Evolutionary conservation across 2,797 vertebrate genomes (phyloP).

Genomic region (Acrossocheilus fasciatus): DNA sequence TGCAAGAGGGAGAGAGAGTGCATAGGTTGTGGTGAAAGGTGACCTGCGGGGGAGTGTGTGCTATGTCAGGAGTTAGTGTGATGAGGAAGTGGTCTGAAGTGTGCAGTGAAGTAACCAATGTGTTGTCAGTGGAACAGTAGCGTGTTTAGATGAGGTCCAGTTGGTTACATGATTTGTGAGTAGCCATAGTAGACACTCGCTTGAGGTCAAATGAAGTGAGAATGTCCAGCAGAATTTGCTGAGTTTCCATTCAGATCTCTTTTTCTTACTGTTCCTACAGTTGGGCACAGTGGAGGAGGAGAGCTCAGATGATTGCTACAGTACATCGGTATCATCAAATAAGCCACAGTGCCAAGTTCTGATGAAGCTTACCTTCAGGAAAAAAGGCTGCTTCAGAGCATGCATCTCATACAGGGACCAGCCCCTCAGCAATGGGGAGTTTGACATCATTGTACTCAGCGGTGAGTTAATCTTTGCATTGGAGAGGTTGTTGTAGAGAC

Average conservation of each 20-base stretch:
- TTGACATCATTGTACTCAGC: slow-evolving; percentile 97
- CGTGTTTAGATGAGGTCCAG: too few species aligned
- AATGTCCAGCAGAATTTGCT: not conserved
- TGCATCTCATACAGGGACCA: slow-evolving; percentile 93
- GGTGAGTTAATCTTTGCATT: slow-evolving; percentile 80
- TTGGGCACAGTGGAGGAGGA: slow-evolving; percentile 91
- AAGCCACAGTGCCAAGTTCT: slow-evolving; percentile 92
- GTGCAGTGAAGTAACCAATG: too few species aligned
- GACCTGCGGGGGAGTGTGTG: too few species aligned
- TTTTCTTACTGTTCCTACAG: slow-evolving; percentile 69
- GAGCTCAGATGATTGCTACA: slow-evolving; percentile 84
- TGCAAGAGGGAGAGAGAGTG: too few species aligned
- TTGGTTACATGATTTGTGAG: too few species aligned
- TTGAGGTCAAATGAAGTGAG: too few species aligned
- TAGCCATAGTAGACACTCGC: too few species aligned
- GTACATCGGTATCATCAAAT: slow-evolving; percentile 88
- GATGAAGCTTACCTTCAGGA: slow-evolving; percentile 88
- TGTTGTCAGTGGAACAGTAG: too few species aligned
- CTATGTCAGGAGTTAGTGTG: too few species aligned
- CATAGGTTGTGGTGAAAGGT: too few species aligned
- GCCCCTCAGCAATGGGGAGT: slow-evolving; percentile 95
- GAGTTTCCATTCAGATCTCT: slow-evolving; percentile 1
- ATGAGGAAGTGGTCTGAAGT: too few species aligned
- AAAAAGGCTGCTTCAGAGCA: slow-evolving; percentile 91
- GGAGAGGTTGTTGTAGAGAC: not conserved